Percentiles rank a stretch among this genome's conserved stretches.
phyloP scores from a whole-genome alignment of 1,140 invertebrate genomes.

The Cylas formicarius region DNA sequence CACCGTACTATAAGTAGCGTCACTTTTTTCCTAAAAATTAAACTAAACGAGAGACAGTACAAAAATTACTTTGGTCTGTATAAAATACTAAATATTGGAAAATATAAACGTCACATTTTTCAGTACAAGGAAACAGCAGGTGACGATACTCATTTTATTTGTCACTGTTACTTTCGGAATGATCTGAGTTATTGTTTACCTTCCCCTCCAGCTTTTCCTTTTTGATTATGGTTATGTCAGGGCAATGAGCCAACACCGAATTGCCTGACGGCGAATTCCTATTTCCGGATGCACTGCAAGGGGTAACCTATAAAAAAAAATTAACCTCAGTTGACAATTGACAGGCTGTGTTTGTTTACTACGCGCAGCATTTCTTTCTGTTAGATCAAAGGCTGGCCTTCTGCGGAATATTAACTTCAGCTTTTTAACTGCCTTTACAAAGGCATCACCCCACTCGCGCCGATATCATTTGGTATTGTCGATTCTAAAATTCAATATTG shows the following conservation, averaged over 20 bases:
- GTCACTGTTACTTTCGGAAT: constrained; percentile 36
- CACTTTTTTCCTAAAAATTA: constrained; percentile 11
- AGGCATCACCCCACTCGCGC: too few relatives aligned
- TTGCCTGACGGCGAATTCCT: constrained; percentile 41
- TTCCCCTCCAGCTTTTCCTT: constrained; percentile 48
- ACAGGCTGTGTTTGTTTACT: too few relatives aligned
- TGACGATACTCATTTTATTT: constrained; percentile 23
- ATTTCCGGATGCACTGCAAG: constrained; percentile 7
- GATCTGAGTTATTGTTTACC: constrained; percentile 44
- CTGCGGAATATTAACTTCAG: too few relatives aligned
- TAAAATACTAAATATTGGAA: constrained; percentile 41
- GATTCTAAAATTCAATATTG: too few relatives aligned
- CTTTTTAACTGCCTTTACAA: too few relatives aligned
- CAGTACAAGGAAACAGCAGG: background rate
- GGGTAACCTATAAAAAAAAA: background rate
- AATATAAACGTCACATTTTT: constrained; percentile 16
- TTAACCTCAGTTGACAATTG: background rate
- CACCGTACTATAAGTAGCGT: too few relatives aligned
- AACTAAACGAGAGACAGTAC: constrained; percentile 30
- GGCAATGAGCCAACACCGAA: constrained; percentile 51
- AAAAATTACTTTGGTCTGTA: constrained; percentile 43
- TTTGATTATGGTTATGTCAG: constrained; percentile 57
- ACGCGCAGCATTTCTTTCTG: too few relatives aligned
- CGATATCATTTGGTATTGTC: too few relatives aligned
- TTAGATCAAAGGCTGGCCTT: too few relatives aligned